Percentiles rank a stretch among this genome's conserved stretches.
Conservation (phyloP, 2,797 vertebrate species). For the Natrix natrix region DNA sequence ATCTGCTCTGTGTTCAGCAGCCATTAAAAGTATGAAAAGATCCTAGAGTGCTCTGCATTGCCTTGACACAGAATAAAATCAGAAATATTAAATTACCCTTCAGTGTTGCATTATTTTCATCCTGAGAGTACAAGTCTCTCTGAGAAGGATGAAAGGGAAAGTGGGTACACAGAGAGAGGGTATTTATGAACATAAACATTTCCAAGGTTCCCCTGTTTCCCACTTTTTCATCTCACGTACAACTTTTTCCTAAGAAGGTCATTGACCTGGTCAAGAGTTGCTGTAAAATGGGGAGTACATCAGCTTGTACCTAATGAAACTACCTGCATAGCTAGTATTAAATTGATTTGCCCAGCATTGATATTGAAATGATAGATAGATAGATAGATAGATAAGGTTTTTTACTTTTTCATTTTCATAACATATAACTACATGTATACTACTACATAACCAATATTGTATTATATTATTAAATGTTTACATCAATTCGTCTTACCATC, state of each 20-base stretch:
- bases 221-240: background rate
- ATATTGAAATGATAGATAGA: background rate
- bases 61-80: background rate
- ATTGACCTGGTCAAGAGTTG: background rate
- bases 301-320: background rate
- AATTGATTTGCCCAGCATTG: background rate
- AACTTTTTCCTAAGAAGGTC: background rate
- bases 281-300: background rate
- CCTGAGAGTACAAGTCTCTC: background rate
- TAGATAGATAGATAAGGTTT: no score
- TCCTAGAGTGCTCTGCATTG: background rate
- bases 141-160: background rate
- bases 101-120: slow-evolving; percentile 4
- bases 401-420: no score
- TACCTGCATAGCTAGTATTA: background rate
- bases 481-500: no score
- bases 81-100: slow-evolving; percentile 9
- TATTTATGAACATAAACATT: background rate
- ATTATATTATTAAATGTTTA: no score
- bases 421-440: no score
- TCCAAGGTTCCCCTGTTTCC: background rate
- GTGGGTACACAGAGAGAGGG: background rate
- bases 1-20: slow-evolving; percentile 25
- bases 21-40: slow-evolving; percentile 35
- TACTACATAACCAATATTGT: no score